Base-by-base conservation (phyloP, 2,797 vertebrate species). In the Emydoidea blandingii region DNA sequence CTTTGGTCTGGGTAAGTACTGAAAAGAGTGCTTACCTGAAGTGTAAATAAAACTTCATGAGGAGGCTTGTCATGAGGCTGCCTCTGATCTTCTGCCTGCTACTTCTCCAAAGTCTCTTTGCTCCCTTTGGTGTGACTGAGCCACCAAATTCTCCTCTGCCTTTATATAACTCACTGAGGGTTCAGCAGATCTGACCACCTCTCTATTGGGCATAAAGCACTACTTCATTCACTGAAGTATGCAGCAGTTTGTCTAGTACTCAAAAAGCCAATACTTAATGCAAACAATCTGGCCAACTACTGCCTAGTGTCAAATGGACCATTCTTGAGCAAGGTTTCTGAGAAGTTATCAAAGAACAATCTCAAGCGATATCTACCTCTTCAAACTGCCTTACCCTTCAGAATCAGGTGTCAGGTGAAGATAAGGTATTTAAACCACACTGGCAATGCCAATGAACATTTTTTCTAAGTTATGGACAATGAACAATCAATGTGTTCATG, bases 161-260 rank as follows among this genome's bases (percentile, higher is more conserved):
- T 1, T 72, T 59, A 8, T 10, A 4, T n/a, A 76, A 7, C 4
- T 2, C 16, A 65, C 3, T 74, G 37, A 52, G 1, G 0, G 25
- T 82, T 84, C 34, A 59, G 31, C 5, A 59, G 52, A 0, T 79
- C 1, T 10, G 7, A 85, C 8, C 59, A n/a, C 5, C 52, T 88
- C 79, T 86, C 9, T 84, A 82, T 85, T 12, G 1, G 76, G 11
- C 23, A 68, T 3, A 21, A 90, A 82, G 82, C 15, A 31, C 5
- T 18, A 68, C 10, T 91, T 1, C 0, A 53, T 83, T 91, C 23
- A 6, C 86, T 87, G 18, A 86, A 6, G 34, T 0, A 52, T 14
- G 41, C 19, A 81, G 53, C 4, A 57, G 0, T n/a, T 68, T 86
- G 47, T 59, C 4, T 54, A 29, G 52, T 37, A 25, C 52, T 80